Evolutionary conservation across 2,797 vertebrate species (phyloP).

Genomic region (Tokudaia tokunoshimensis): DNA sequence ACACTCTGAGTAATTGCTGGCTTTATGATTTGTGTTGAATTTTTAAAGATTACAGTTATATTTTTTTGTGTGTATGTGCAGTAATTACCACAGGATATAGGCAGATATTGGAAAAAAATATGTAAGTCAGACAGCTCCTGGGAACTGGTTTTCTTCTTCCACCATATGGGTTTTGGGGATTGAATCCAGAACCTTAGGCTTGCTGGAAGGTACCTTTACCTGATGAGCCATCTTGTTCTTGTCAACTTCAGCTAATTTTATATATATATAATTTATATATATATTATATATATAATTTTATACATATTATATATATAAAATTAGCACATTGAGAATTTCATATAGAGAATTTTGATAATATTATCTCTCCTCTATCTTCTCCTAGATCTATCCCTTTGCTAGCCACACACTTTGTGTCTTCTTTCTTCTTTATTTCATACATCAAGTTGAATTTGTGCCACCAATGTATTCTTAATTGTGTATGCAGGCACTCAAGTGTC

Average conservation of each 20-base stretch:
- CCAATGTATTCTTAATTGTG: neutral
- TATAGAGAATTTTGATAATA: neutral
- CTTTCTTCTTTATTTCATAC: neutral
- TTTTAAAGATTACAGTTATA: neutral
- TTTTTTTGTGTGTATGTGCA: neutral
- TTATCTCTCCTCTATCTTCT: neutral
- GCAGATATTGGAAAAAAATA: neutral
- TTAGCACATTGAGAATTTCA: neutral
- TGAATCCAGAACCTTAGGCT: neutral
- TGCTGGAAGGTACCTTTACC: neutral
- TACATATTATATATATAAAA: neutral
- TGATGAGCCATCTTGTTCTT: neutral
- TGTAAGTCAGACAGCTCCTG: neutral
- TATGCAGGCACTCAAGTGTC: neutral
- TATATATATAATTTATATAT: too few relatives aligned
- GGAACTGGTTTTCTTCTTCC: neutral
- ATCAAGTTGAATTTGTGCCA: too few relatives aligned
- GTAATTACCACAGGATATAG: neutral
- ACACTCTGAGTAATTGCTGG: neutral
- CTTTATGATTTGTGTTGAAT: neutral
- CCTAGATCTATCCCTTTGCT: neutral
- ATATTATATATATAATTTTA: too few relatives aligned
- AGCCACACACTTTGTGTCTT: neutral
- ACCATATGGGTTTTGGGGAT: neutral
- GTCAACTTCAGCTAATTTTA: neutral